Evolutionary conservation across 2,888 invertebrate species (phyloP).

Genomic region (Nephrocerus scutellatus): DNA sequence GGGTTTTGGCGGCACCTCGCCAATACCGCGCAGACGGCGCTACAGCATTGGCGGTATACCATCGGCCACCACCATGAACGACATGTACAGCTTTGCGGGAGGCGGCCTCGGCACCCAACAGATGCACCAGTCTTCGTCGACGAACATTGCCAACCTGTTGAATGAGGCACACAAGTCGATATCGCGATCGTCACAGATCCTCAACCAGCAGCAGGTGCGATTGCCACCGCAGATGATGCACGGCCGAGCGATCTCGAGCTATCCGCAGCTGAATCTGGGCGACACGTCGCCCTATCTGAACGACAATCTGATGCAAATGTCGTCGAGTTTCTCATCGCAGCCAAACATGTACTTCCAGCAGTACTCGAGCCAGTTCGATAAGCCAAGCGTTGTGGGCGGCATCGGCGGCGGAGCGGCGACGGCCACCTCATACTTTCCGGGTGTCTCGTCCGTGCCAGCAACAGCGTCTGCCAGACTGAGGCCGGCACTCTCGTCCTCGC

Average conservation of each 20-base stretch:
- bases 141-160: constrained; percentile 46
- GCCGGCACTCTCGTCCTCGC: constrained; percentile 45
- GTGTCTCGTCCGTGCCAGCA: no score
- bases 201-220: constrained; percentile 43
- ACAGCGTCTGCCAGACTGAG: constrained; percentile 32
- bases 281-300: constrained; percentile 43
- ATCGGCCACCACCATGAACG: constrained; percentile 45
- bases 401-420: constrained; percentile 26
- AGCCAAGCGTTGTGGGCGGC: constrained; percentile 22
- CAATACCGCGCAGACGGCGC: constrained; percentile 41
- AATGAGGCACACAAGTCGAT: constrained; percentile 48
- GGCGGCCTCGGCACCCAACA: constrained; percentile 24
- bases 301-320: constrained; percentile 47
- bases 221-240: constrained; percentile 36
- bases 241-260: constrained; percentile 44
- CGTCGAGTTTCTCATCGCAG: constrained; percentile 46
- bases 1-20: constrained; percentile 34
- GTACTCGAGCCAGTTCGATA: constrained; percentile 28
- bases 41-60: constrained; percentile 48
- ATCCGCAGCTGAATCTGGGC: constrained; percentile 42
- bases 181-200: constrained; percentile 47
- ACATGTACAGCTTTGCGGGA: constrained; percentile 40
- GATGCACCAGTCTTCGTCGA: constrained; percentile 39
- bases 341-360: constrained; percentile 48
- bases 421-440: no score